Evolutionary conservation across 2,797 vertebrate genomes (phyloP), one percentile per base, ranked within the genome.

Genomic region (Poecile montanus): DNA sequence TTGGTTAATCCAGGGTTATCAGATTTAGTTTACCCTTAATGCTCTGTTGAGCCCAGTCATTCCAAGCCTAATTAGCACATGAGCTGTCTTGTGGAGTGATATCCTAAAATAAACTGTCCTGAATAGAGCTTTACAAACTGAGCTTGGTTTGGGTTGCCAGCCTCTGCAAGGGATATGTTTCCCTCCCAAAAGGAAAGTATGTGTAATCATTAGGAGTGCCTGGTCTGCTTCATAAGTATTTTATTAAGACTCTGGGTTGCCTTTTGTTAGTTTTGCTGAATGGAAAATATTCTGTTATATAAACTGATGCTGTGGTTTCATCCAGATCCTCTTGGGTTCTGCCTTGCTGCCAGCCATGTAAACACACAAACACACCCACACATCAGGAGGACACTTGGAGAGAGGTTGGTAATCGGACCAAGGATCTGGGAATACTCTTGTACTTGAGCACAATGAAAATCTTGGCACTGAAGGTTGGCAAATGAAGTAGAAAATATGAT

Each of bases 1-100:
- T 84, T 75, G 21, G 90, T 88, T 94, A 94, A 94, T 95, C 93
- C 77, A 81, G 88, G 40, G 91, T 96, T 95, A 95, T 93, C 73
- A 94, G 91, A 91, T 94, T 93, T 94, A 91, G 62, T 88, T 88
- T 91, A 90, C 73, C 45, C 74, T 86, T 94, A 96, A 94, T 82
- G 56, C 85, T 72, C 44, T 82, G 85, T 91, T 94, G 85, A 96
- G 80, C 86, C 67, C 56, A 73, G 77, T 90, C 90, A 90, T 93
- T 95, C 88, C 80, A 73, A 96, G 77, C 53, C 74, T 86, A 93
- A 91, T 94, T 94, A 94, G 85, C 83, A 90, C 88, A 84, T 88
- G 93, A 96, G 67, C 79, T 93, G 84, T 60, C 91, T 91, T 76
- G 56, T 76, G 74, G 16, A 94, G 74, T 21, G 7, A 75, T 82